Evolutionary conservation across 2,888 invertebrate genomes (phyloP).

Genomic region (Lasioglossum vierecki): DNA sequence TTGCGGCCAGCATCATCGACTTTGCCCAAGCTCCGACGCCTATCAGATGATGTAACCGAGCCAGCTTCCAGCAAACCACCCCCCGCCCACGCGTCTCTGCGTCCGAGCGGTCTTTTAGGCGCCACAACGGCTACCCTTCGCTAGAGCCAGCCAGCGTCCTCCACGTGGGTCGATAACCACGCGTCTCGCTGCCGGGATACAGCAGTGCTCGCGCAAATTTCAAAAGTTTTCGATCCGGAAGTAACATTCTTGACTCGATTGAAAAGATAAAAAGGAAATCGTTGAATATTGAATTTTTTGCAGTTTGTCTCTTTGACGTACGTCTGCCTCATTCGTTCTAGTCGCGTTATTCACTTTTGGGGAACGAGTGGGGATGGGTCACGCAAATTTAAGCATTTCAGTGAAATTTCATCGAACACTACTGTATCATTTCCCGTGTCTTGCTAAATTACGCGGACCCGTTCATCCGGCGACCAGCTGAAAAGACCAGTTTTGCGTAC

Average conservation of each 20-base stretch:
- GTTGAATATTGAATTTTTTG: background rate
- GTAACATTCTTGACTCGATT: background rate
- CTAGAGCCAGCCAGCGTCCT: slow-evolving; percentile 44
- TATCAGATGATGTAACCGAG: slow-evolving; percentile 72
- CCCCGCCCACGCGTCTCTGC: slow-evolving; percentile 25
- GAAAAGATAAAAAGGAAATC: background rate
- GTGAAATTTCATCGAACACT: background rate
- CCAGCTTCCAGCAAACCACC: slow-evolving; percentile 42
- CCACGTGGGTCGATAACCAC: slow-evolving; percentile 71
- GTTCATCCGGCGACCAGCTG: slow-evolving; percentile 50
- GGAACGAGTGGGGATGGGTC: background rate
- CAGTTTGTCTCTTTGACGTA: no score
- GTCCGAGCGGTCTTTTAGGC: slow-evolving; percentile 74
- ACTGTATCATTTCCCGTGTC: background rate
- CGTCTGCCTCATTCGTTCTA: background rate
- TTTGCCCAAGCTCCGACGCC: slow-evolving; percentile 51
- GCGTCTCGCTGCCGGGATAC: slow-evolving; percentile 59
- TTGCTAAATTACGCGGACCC: slow-evolving; percentile 58
- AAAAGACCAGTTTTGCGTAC: slow-evolving; percentile 60
- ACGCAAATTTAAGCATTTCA: background rate
- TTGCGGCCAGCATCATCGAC: slow-evolving; percentile 58
- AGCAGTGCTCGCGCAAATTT: slow-evolving; percentile 22
- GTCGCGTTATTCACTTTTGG: background rate
- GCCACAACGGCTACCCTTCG: slow-evolving; percentile 72
- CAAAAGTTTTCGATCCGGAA: background rate